Percentiles rank a stretch among this genome's conserved stretches.
These are phyloP conservation scores for Corythornis vintsioides DNA, from an alignment of 2,113 vertebrate genomes.

Conservation along the genomic window DNA sequence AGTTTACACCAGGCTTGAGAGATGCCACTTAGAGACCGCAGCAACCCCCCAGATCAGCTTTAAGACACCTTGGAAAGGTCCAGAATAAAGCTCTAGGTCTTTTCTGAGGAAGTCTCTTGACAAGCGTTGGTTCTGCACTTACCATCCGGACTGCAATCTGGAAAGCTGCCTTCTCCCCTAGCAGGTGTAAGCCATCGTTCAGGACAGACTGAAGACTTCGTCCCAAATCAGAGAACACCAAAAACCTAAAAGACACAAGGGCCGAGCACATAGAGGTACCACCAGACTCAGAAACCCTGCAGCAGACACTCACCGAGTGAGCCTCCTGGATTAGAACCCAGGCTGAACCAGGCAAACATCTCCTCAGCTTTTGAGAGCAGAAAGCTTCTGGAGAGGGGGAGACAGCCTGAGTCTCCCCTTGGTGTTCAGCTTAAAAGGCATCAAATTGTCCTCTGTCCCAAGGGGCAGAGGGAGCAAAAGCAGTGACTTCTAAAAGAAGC, in stretches of 20 bases:
- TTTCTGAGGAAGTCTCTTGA: background rate
- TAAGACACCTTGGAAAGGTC: background rate
- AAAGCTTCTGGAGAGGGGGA: background rate
- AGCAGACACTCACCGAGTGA: background rate
- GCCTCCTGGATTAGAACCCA: background rate
- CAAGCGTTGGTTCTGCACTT: constrained; percentile 16
- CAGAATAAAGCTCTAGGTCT: background rate
- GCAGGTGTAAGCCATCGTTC: constrained; percentile 54
- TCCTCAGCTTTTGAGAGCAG: background rate
- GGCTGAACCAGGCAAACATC: background rate
- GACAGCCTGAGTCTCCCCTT: background rate
- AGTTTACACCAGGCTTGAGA: background rate
- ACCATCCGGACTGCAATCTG: constrained; percentile 86
- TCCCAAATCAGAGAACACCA: constrained; percentile 88
- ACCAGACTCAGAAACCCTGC: background rate
- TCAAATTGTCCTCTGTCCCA: background rate
- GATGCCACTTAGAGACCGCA: background rate
- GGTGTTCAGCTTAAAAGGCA: background rate
- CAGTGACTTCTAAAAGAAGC: background rate
- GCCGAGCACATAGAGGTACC: background rate
- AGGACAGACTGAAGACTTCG: constrained; percentile 81
- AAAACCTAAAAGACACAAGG: constrained; percentile 80
- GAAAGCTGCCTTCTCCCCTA: constrained; percentile 80
- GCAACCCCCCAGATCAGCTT: background rate
- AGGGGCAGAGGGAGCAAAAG: background rate